These are phyloP conservation scores for Micronycteris hirsuta DNA, from an alignment of 2,113 vertebrate genomes.

Conservation along the genomic window DNA sequence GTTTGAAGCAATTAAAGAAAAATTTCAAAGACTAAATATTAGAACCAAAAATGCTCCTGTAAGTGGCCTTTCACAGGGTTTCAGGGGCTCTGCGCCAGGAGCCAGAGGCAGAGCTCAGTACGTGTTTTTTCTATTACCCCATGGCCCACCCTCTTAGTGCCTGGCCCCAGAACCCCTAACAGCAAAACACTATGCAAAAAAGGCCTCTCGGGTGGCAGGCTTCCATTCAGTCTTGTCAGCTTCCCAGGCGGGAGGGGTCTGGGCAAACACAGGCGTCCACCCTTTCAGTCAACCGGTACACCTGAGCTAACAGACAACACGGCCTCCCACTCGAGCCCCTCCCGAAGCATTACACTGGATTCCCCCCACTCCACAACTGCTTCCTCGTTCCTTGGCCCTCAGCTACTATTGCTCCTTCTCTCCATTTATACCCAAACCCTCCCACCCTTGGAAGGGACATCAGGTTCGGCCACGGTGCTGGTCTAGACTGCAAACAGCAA, in stretches of 20 bases:
- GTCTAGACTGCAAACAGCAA: not conserved
- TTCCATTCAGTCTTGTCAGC: not conserved
- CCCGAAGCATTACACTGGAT: not conserved
- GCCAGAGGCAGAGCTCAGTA: not conserved
- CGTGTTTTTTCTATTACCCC: not conserved
- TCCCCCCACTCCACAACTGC: not conserved
- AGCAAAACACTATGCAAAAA: not conserved
- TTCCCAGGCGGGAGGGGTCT: not conserved
- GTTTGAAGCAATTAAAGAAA: conserved; percentile 2
- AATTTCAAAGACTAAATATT: not conserved
- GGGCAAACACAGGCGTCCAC: not conserved
- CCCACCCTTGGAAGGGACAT: not conserved
- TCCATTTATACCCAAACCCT: not conserved
- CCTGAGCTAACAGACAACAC: not conserved
- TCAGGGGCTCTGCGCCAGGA: not conserved
- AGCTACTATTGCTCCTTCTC: not conserved
- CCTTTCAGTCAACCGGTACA: not conserved
- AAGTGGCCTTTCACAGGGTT: not conserved
- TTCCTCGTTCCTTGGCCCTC: not conserved
- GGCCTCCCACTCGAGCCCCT: not conserved
- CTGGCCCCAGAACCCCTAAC: not conserved
- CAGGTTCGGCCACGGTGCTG: not conserved
- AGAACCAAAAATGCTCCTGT: not conserved
- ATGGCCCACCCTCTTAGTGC: not conserved
- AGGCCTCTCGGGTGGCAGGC: not conserved